Percentiles rank a stretch among this genome's conserved stretches.
Conservation (phyloP, 1,140 invertebrate species). For the Acromyrmex heyeri region DNA sequence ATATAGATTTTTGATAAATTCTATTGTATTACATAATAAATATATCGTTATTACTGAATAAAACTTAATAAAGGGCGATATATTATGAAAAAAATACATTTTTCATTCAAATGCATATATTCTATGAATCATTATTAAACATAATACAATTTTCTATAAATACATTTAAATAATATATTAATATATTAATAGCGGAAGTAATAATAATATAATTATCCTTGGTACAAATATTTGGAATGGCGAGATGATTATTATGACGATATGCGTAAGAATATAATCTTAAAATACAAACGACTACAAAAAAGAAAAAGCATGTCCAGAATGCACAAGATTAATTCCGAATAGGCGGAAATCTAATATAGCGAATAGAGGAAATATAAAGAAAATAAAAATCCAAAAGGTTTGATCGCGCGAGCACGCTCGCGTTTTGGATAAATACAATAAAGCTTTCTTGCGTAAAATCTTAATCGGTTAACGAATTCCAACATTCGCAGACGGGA, state of each 20-base stretch:
- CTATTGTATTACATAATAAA: no score
- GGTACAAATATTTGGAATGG: conserved; percentile 39
- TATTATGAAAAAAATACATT: not conserved
- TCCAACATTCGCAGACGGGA: not conserved
- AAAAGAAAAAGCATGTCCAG: conserved; percentile 5
- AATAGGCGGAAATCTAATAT: conserved; percentile 47
- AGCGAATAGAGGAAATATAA: not conserved
- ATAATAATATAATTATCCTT: conserved; percentile 40
- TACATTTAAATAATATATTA: conserved; percentile 69
- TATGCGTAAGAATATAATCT: conserved; percentile 40
- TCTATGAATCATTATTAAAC: conserved; percentile 63
- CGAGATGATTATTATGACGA: conserved; percentile 46
- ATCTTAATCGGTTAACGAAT: not conserved
- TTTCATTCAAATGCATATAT: conserved; percentile 44
- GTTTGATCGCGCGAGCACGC: not conserved
- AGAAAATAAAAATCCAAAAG: conserved; percentile 41
- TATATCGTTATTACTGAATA: not conserved
- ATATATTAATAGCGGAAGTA: conserved; percentile 13
- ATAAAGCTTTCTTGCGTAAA: not conserved
- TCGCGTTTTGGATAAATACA: not conserved
- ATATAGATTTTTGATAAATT: not conserved
- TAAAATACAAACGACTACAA: conserved; percentile 51
- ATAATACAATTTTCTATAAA: conserved; percentile 64
- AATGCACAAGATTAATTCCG: conserved; percentile 50
- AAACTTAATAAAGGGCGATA: not conserved